phyloP scores from a whole-genome alignment of 2,888 invertebrate genomes.

The Plagodis pulveraria region DNA sequence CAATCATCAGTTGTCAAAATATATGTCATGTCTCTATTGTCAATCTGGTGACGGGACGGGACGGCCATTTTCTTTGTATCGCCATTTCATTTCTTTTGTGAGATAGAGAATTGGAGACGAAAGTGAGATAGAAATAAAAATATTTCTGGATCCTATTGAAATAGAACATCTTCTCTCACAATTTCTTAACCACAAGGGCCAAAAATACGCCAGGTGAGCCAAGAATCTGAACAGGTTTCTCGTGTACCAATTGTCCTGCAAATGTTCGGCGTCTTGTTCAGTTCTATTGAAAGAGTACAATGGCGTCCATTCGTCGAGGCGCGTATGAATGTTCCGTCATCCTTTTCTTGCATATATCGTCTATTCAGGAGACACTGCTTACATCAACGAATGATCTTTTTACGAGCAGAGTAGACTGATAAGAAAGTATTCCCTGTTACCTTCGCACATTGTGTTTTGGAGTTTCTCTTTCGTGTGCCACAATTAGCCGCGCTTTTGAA shows the following conservation, averaged over 20 bases:
- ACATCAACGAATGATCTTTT: slow-evolving; percentile 80
- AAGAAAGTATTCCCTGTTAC: slow-evolving; percentile 80
- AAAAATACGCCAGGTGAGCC: slow-evolving; percentile 41
- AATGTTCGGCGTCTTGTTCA: slow-evolving; percentile 47
- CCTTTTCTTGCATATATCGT: slow-evolving; percentile 84
- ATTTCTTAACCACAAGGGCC: slow-evolving; percentile 17
- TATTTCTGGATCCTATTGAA: slow-evolving; percentile 48
- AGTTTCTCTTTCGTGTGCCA: slow-evolving; percentile 68
- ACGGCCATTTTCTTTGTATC: slow-evolving; percentile 81
- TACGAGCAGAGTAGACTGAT: slow-evolving; percentile 80
- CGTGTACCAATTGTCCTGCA: slow-evolving; percentile 14
- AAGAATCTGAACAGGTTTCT: slow-evolving; percentile 6
- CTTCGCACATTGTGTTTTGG: slow-evolving; percentile 79
- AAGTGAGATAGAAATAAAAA: slow-evolving; percentile 84
- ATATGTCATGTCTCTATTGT: slow-evolving; percentile 9
- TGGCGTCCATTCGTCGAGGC: slow-evolving; percentile 79
- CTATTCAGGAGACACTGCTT: slow-evolving; percentile 79
- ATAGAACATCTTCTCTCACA: slow-evolving; percentile 16
- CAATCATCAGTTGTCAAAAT: background rate
- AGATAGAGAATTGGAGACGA: slow-evolving; percentile 78
- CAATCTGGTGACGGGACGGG: slow-evolving; percentile 27
- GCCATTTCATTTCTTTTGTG: slow-evolving; percentile 84
- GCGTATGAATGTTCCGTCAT: slow-evolving; percentile 81
- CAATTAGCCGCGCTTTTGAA: slow-evolving; percentile 76
- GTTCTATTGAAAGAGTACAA: slow-evolving; percentile 62